Evolutionary conservation across 2,797 vertebrate genomes (phyloP), one percentile per base, ranked within the genome.

Genomic region (Melopsittacus undulatus): DNA sequence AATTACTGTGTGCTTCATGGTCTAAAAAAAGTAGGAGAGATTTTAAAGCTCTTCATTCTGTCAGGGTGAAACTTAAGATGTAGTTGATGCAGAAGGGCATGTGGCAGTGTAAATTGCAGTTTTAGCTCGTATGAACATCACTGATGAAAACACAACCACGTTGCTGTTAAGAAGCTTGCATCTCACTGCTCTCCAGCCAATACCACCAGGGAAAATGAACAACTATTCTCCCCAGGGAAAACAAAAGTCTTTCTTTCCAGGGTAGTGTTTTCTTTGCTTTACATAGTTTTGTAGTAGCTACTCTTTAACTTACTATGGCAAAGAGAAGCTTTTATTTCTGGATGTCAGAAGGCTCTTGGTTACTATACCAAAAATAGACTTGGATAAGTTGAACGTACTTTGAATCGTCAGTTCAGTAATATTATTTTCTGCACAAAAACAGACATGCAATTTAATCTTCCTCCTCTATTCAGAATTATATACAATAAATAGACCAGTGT

Each of bases 1-100:
- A 49, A 8, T 84, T 94, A 34, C 95, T 95, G 90, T 81, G 61
- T 67, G 49, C 70, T 70, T 32, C 9, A 3, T 59, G 56, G 64
- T 19, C 14, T 45, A 27, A 43, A 80, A 81, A 22, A 85, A 93
- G 10, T 17, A 42, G 36, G 52, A 63, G 77, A 68, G 19, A 34
- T 88, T 67, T 62, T 62, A 43, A 69, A 62, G 38, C 46, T 80
- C 54, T 67, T 7, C 4, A 4, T 77, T 63, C 42, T 52, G 14
- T 77, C 43, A 43, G 66, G 68, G 23, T 90, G 40, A 85, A 93
- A 74, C n/a, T 79, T 36, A n/a, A 84, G 45, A 12, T 27, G n/a
- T 45, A 26, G n/a, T 43, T 89, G 66, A 13, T 82, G 27, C 63
- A 76, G 72, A 62, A 91, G 45, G 74, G 21, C n/a, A 42, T 52